phyloP scores from a whole-genome alignment of 2,797 vertebrate species.

The Varecia variegata region DNA sequence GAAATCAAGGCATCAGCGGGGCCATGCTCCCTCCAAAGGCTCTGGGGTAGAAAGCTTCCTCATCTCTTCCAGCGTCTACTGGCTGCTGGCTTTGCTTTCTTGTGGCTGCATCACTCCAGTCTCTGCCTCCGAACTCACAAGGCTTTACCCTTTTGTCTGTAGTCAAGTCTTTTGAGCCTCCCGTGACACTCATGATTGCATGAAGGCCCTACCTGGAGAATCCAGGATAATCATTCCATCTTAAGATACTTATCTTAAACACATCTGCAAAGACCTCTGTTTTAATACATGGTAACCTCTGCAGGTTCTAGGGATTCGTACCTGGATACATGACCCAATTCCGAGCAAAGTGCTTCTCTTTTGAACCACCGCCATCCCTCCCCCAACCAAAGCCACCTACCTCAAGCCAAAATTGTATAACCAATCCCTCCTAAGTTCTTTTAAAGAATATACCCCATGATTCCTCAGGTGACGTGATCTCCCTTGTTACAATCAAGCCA shows the following conservation, averaged over 20 bases:
- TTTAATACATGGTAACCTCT: not conserved
- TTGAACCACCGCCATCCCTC: not conserved
- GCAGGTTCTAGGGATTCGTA: not conserved
- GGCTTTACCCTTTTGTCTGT: not conserved
- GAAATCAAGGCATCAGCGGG: not conserved
- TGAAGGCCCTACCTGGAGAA: not conserved
- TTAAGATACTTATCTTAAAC: not conserved
- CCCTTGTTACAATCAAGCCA: not conserved
- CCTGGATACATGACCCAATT: not conserved
- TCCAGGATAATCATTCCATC: not conserved
- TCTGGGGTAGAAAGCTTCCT: not conserved
- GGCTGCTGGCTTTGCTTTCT: not conserved
- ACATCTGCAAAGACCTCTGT: not conserved
- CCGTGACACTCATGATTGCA: no score
- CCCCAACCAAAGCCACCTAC: not conserved
- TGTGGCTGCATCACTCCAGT: not conserved
- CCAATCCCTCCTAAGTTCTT: not conserved
- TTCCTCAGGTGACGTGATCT: not conserved
- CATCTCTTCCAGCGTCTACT: not conserved
- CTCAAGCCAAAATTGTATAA: not conserved
- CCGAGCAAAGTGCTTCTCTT: not conserved
- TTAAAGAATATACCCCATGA: not conserved
- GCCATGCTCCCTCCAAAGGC: not conserved
- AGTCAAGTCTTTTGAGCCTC: not conserved
- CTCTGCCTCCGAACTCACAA: not conserved